phyloP scores from a whole-genome alignment of 2,888 invertebrate genomes.

The Noctua comes region DNA sequence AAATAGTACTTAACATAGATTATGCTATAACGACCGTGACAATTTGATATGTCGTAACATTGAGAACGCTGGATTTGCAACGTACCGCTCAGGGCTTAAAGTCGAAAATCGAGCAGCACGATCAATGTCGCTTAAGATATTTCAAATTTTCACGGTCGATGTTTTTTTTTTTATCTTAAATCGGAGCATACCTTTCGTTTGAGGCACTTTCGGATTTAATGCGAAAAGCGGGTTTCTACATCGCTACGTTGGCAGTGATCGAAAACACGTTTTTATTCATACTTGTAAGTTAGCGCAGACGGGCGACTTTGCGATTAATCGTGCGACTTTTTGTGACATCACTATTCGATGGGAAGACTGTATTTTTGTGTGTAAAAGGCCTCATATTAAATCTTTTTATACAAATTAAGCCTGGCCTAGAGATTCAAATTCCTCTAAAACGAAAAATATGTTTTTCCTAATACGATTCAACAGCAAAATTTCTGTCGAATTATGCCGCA shows the following conservation, averaged over 20 bases:
- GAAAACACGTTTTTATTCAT: slow-evolving; percentile 40
- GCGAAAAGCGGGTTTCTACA: slow-evolving; percentile 39
- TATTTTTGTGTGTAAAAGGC: neutral
- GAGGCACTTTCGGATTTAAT: slow-evolving; percentile 63
- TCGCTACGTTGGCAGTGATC: slow-evolving; percentile 57
- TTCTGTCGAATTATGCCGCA: neutral
- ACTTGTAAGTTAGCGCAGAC: slow-evolving; percentile 38
- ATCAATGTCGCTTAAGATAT: neutral
- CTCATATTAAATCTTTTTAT: slow-evolving; percentile 26
- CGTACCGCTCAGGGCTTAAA: neutral
- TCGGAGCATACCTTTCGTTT: slow-evolving; percentile 56
- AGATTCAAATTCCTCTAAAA: slow-evolving; percentile 30
- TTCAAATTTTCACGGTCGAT: slow-evolving; percentile 7
- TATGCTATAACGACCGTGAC: slow-evolving; percentile 48
- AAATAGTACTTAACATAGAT: slow-evolving; percentile 55
- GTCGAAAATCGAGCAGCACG: neutral
- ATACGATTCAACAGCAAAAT: neutral
- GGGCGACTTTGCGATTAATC: slow-evolving; percentile 41
- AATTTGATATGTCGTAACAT: slow-evolving; percentile 4
- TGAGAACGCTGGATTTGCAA: neutral
- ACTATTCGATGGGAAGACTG: slow-evolving; percentile 17
- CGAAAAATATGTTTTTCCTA: neutral
- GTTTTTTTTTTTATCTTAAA: slow-evolving; percentile 38
- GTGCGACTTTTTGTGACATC: slow-evolving; percentile 44
- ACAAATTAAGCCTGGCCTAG: slow-evolving; percentile 25